These are phyloP conservation scores for Eilema depressum DNA, from an alignment of 2,888 invertebrate species.

Conservation along the genomic window DNA sequence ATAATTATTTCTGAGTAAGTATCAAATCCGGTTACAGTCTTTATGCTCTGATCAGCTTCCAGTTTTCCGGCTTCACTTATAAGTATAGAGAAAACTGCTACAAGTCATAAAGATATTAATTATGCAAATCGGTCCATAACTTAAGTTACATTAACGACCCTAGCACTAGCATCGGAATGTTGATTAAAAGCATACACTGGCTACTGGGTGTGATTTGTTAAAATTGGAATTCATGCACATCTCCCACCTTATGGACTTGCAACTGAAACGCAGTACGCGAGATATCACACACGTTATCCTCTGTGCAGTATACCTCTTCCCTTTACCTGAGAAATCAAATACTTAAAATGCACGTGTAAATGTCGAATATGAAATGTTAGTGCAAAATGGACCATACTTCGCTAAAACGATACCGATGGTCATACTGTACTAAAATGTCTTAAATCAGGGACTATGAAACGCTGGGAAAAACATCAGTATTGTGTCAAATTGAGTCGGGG, in stretches of 20 bases:
- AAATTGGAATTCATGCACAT: background rate
- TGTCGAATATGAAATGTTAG: too few species aligned
- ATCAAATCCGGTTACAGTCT: background rate
- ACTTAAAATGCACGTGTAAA: too few species aligned
- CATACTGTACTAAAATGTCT: too few species aligned
- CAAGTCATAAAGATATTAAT: slow-evolving; percentile 40
- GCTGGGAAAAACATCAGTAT: too few species aligned
- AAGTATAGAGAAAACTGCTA: slow-evolving; percentile 32
- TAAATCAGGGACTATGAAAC: too few species aligned
- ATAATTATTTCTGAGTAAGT: background rate
- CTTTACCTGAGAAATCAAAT: background rate
- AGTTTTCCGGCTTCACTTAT: slow-evolving; percentile 1
- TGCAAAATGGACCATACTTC: too few species aligned
- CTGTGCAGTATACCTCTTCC: too few species aligned
- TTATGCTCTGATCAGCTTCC: background rate
- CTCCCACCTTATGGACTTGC: background rate
- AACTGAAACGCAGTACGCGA: too few species aligned
- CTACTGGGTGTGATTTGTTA: slow-evolving; percentile 16
- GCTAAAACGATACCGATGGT: too few species aligned
- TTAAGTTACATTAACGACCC: slow-evolving; percentile 38
- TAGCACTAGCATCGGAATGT: slow-evolving; percentile 38
- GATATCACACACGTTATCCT: too few species aligned
- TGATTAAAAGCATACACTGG: slow-evolving; percentile 34
- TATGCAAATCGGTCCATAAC: slow-evolving; percentile 41
- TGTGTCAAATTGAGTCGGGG: too few species aligned